A percentile compares a stretch with the other conserved stretches of the same genome.
These are phyloP conservation scores for Nematostella vectensis DNA, from an alignment of 92 coral and sea anemone genomes.

Conservation along the genomic window DNA sequence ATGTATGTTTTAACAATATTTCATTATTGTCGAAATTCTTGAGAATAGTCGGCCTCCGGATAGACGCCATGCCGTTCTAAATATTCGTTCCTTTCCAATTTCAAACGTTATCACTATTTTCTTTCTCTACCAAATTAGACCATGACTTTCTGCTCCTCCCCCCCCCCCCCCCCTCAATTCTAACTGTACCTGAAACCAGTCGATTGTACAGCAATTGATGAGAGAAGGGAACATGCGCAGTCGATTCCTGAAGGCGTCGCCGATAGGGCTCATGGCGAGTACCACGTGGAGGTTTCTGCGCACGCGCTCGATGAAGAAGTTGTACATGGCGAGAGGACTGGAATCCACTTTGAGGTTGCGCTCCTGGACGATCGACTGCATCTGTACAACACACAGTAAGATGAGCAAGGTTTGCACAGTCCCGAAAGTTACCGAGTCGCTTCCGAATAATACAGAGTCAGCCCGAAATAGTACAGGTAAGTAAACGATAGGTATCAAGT, in stretches of 20 bases:
- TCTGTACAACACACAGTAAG: slow-evolving; percentile 51
- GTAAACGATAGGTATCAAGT: no score
- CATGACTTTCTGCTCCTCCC: no score
- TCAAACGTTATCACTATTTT: no score
- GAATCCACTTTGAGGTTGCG: slow-evolving; percentile 85
- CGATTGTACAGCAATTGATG: slow-evolving; percentile 96
- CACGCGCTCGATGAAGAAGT: slow-evolving; percentile 87
- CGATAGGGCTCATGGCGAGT: slow-evolving; percentile 93
- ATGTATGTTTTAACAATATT: no score
- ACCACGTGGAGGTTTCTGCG: slow-evolving; percentile 93
- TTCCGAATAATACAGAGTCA: not conserved
- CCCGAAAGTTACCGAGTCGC: not conserved
- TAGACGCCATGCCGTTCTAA: no score
- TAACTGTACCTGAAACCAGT: slow-evolving; percentile 93
- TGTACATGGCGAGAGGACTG: slow-evolving; percentile 95
- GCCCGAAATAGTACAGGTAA: no score
- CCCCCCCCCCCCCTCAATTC: no score
- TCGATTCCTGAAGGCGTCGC: slow-evolving; percentile 92
- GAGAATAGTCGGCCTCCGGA: no score
- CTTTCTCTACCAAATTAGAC: no score
- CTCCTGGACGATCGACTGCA: slow-evolving; percentile 91
- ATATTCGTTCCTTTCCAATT: no score
- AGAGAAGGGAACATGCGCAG: slow-evolving; percentile 95
- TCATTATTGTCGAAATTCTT: no score
- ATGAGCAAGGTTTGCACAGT: not conserved